These are phyloP conservation scores for Hydroisotoma schaefferi DNA, from an alignment of 2,888 invertebrate species.

Conservation along the genomic window DNA sequence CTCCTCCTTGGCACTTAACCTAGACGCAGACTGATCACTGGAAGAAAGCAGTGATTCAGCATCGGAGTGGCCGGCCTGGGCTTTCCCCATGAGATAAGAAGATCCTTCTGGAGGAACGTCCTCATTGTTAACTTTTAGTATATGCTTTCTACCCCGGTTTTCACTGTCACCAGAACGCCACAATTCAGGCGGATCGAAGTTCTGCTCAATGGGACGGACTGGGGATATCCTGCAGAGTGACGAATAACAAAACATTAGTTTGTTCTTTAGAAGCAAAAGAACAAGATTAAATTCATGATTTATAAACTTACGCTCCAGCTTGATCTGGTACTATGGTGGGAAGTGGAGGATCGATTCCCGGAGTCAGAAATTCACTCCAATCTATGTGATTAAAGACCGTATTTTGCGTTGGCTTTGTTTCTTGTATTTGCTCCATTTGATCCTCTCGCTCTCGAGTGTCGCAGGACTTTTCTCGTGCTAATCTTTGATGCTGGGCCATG, in stretches of 20 bases:
- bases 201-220: too few relatives aligned
- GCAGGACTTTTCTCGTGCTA: too few relatives aligned
- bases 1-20: constrained; percentile 42
- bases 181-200: too few relatives aligned
- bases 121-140: background rate
- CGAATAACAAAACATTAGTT: too few relatives aligned
- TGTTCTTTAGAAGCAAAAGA: too few relatives aligned
- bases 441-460: too few relatives aligned
- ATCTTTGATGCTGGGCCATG: background rate
- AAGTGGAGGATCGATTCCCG: constrained; percentile 43
- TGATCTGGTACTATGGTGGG: constrained; percentile 40
- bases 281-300: too few relatives aligned
- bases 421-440: too few relatives aligned
- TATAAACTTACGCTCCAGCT: constrained; percentile 4
- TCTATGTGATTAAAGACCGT: constrained; percentile 47
- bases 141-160: background rate
- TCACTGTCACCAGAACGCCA: too few relatives aligned
- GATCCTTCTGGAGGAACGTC: constrained; percentile 18
- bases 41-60: background rate
- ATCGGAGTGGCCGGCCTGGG: background rate
- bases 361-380: constrained; percentile 46
- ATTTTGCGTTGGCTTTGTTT: constrained; percentile 24
- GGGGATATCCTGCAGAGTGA: too few relatives aligned
- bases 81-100: background rate
- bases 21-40: background rate